phyloP scores from a whole-genome alignment of 2,888 invertebrate genomes.

The Cheilosia grossa region DNA sequence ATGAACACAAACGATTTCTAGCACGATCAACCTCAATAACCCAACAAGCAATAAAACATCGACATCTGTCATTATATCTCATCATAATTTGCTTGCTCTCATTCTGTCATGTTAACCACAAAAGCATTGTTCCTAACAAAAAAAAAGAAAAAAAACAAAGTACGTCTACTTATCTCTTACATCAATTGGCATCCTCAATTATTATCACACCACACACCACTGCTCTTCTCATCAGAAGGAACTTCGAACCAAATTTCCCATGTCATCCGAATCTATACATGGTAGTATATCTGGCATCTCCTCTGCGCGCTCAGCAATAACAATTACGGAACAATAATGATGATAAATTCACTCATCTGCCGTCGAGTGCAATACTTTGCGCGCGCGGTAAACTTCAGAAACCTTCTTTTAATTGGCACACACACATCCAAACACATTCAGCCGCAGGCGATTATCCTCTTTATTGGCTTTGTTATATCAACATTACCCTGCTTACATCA shows the following conservation, averaged over 20 bases:
- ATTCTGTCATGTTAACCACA: constrained; percentile 59
- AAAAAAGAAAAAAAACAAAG: constrained; percentile 1
- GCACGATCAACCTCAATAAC: neutral
- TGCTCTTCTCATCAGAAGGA: neutral
- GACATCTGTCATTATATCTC: constrained; percentile 48
- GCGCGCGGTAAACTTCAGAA: constrained; percentile 72
- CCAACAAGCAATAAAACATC: constrained; percentile 7
- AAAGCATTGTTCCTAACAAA: constrained; percentile 2
- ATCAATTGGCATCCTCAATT: constrained; percentile 34
- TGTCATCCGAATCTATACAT: constrained; percentile 38
- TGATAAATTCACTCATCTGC: constrained; percentile 48
- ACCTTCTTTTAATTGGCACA: constrained; percentile 71
- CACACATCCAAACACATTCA: constrained; percentile 28
- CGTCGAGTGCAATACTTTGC: constrained; percentile 62
- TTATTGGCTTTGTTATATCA: constrained; percentile 72
- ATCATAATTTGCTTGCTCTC: constrained; percentile 45
- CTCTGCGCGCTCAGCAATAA: constrained; percentile 26
- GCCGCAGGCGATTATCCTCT: constrained; percentile 65
- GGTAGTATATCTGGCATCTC: neutral
- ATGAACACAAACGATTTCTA: constrained; percentile 14
- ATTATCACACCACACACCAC: constrained; percentile 15
- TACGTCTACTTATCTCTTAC: constrained; percentile 11
- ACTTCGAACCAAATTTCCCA: constrained; percentile 52
- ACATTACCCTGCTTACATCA: constrained; percentile 54
- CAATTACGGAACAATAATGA: constrained; percentile 70